Base-by-base conservation (phyloP, 2,888 invertebrate species). In the Diaphora mendica region DNA sequence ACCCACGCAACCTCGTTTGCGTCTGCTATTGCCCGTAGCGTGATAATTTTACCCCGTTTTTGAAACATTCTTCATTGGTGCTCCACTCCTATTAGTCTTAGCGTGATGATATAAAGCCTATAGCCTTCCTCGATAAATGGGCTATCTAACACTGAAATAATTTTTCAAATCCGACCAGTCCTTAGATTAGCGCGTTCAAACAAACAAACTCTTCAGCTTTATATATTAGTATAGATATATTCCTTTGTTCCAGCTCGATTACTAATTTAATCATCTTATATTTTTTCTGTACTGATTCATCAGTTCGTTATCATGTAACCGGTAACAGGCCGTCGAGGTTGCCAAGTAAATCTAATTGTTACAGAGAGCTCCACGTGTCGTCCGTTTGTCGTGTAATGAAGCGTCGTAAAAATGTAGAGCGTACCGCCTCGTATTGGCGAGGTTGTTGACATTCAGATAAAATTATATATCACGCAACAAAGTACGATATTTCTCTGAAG, bases 361-460 rank as follows among this genome's bases (percentile, higher is more conserved):
- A 79, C 79, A 86, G 81, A 77, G 74, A 73, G 79, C 75, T 87
- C 82, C 87, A 87, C 88, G 87, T 87, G 88, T 83, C 82, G 69
- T 66, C 71, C 76, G 79, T 76, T 83, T 81, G 84, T 87, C 86
- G 85, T 81, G 84, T 82, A 87, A 82, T 84, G 80, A 80, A 81
- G 84, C 84, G 82, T 78, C 83, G 85, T 86, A 85, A 87, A 89
- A 88, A 90, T 87, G 86, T 91, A 76, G 87, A 88, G 77, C 90
- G 87, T 76, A 80, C 74, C 78, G 84, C 76, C 74, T 79, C 82
- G 83, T 83, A 86, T 88, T 88, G 77, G 85, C 87, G 87, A 88
- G 92, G 91, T 91, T 88, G 85, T 91, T 91, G 91, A 91, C 92
- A 86, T 87, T 86, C 85, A 86, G 91, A 92, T 92, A 91, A 89